A percentile compares a stretch with the other conserved stretches of the same genome.
Evolutionary conservation across 2,888 invertebrate genomes (phyloP).

Genomic region (Lasioglossum malachurum): DNA sequence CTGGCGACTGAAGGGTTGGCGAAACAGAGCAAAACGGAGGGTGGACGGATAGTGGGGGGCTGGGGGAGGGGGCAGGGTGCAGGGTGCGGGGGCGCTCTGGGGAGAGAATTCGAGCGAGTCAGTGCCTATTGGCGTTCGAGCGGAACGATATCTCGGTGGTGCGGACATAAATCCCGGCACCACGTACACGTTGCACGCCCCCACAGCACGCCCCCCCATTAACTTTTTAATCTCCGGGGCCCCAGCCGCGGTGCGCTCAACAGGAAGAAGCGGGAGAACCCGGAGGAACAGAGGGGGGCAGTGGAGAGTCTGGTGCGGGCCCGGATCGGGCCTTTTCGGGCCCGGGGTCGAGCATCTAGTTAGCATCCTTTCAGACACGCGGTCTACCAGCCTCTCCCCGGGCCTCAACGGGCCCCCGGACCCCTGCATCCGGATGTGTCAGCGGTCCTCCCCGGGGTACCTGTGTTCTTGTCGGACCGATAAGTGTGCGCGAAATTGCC

Average conservation of each 20-base stretch:
- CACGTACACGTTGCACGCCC: constrained; percentile 84
- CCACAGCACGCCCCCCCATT: constrained; percentile 84
- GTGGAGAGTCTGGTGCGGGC: constrained; percentile 26
- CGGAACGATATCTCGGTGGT: constrained; percentile 84
- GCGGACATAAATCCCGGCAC: constrained; percentile 85
- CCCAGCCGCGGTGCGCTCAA: constrained; percentile 45
- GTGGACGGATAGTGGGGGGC: neutral
- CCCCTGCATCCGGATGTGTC: constrained; percentile 57
- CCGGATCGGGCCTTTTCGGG: constrained; percentile 63
- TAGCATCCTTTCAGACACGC: constrained; percentile 76
- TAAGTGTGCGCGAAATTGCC: constrained; percentile 51
- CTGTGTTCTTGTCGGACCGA: constrained; percentile 58
- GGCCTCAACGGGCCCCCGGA: constrained; percentile 22
- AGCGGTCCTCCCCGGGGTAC: constrained; percentile 56
- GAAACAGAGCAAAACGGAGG: neutral
- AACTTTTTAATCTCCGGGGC: constrained; percentile 84
- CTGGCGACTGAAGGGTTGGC: constrained; percentile 8
- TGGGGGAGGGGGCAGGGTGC: constrained; percentile 5
- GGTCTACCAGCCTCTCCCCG: constrained; percentile 69
- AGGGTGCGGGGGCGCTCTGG: constrained; percentile 63
- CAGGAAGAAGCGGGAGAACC: constrained; percentile 55
- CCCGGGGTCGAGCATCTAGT: constrained; percentile 74
- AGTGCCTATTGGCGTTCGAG: constrained; percentile 83
- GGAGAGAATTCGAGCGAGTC: constrained; percentile 80
- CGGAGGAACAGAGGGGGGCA: constrained; percentile 36